phyloP scores from a whole-genome alignment of 2,888 invertebrate genomes.

The Notocelia uddmanniana region DNA sequence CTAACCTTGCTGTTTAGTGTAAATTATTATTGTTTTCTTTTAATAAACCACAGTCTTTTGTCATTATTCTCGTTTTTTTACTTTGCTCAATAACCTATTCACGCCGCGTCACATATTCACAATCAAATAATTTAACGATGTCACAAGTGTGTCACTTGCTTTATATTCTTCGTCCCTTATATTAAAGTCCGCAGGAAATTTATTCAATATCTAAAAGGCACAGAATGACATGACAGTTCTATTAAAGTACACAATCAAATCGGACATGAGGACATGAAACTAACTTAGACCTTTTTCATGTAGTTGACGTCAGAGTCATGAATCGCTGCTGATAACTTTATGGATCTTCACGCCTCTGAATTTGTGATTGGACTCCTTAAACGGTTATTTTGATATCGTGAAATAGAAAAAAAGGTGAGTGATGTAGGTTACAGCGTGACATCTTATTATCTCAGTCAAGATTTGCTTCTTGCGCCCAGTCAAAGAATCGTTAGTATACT shows the following conservation, averaged over 20 bases:
- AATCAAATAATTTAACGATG: too few species aligned
- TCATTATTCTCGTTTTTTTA: too few species aligned
- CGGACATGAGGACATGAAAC: background rate
- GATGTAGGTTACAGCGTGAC: background rate
- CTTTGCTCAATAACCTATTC: too few species aligned
- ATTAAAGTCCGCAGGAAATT: too few species aligned
- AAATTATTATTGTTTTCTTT: too few species aligned
- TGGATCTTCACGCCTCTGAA: background rate
- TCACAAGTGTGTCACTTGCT: too few species aligned
- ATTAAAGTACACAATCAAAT: background rate
- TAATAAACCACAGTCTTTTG: too few species aligned
- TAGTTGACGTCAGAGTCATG: background rate
- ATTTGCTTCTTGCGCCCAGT: background rate
- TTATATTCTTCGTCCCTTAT: background rate
- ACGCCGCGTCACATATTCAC: too few species aligned
- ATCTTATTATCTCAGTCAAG: background rate
- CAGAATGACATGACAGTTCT: constrained; percentile 18
- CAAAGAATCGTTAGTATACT: background rate
- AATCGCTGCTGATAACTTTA: background rate
- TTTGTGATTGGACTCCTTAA: background rate
- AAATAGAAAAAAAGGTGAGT: background rate
- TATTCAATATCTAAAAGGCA: constrained; percentile 5
- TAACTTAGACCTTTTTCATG: background rate
- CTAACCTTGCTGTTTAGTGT: too few species aligned
- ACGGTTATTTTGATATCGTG: background rate